phyloP scores from a whole-genome alignment of 2,888 invertebrate species.

The Carcina quercana region DNA sequence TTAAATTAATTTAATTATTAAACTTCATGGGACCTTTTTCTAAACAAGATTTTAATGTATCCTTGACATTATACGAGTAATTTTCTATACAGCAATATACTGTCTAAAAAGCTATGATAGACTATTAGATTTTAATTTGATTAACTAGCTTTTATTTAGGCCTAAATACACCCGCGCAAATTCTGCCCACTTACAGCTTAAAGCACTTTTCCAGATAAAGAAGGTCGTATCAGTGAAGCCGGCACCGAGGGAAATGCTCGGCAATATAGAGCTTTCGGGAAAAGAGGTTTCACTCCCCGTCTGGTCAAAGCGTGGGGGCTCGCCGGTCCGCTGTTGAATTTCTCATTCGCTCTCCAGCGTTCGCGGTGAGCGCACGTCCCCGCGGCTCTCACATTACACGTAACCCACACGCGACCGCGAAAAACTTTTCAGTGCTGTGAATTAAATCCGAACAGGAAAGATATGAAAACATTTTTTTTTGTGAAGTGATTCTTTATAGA shows the following conservation, averaged over 20 bases:
- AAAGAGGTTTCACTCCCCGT: conserved; percentile 58
- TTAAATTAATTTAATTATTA: too few species aligned
- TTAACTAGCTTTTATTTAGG: conserved; percentile 60
- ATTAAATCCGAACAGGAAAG: conserved; percentile 28
- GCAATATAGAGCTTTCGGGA: conserved; percentile 50
- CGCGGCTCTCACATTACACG: conserved; percentile 14
- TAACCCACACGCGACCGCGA: conserved; percentile 50
- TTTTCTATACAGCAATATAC: too few species aligned
- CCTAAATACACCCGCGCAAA: conserved; percentile 64
- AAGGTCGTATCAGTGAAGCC: conserved; percentile 36
- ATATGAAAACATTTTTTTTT: conserved; percentile 44
- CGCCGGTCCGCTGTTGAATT: conserved; percentile 38
- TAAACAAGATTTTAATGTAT: too few species aligned
- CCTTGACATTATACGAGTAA: too few species aligned
- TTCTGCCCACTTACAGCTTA: conserved; percentile 71
- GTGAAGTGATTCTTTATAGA: conserved; percentile 53
- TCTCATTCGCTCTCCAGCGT: conserved; percentile 60
- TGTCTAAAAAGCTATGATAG: too few species aligned
- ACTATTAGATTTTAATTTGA: conserved; percentile 32
- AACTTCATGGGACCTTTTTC: too few species aligned
- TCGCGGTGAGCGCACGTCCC: conserved; percentile 40
- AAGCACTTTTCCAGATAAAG: conserved; percentile 36
- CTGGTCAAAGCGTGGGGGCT: conserved; percentile 27
- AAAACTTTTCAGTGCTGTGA: conserved; percentile 66
- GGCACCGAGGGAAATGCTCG: conserved; percentile 54